Conservation (phyloP, 2,888 invertebrate genomes). For the Archips crataeganus region DNA sequence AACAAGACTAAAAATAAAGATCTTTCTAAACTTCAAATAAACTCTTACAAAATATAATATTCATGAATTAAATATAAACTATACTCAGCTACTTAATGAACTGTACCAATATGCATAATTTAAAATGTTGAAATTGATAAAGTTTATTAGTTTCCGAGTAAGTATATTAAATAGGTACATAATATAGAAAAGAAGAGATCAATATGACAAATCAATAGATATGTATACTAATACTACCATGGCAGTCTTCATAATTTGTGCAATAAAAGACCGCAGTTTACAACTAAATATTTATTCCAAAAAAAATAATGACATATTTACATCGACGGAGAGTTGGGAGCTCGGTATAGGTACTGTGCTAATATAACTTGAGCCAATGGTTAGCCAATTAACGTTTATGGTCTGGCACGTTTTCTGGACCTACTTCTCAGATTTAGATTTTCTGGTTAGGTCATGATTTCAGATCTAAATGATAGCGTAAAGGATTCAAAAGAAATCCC, state of each 20-base stretch:
- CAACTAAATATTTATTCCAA: constrained; percentile 6
- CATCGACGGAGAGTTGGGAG: neutral
- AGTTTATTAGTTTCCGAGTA: neutral
- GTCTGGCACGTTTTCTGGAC: neutral
- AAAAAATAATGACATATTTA: neutral
- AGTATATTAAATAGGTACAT: neutral
- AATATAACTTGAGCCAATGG: neutral
- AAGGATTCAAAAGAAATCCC: neutral
- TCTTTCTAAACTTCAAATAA: constrained; percentile 28
- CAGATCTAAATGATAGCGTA: neutral
- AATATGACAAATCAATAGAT: constrained; percentile 19
- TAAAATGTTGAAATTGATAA: neutral
- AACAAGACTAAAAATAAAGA: constrained; percentile 10
- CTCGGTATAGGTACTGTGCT: neutral
- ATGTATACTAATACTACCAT: neutral
- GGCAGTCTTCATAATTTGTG: constrained; percentile 33
- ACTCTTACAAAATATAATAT: constrained; percentile 32
- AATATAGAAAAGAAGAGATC: constrained; percentile 33
- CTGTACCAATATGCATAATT: neutral
- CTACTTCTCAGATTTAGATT: neutral
- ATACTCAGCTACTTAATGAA: neutral
- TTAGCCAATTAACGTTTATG: neutral
- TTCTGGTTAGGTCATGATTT: neutral
- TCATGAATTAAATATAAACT: constrained; percentile 17
- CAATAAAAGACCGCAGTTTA: constrained; percentile 12